Evolutionary conservation across 2,888 invertebrate genomes (phyloP).

Genomic region (Limulus polyphemus): DNA sequence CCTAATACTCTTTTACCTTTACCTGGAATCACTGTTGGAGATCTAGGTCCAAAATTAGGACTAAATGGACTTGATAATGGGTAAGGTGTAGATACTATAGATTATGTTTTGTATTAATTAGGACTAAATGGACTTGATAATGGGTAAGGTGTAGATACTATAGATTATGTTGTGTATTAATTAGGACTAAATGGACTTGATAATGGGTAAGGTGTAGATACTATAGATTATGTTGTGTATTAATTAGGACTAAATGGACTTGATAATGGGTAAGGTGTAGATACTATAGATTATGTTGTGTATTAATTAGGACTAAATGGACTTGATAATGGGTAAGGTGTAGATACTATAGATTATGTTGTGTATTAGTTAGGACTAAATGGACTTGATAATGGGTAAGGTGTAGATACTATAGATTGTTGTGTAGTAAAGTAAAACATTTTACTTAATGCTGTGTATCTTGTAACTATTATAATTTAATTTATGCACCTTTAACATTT

Average conservation of each 20-base stretch:
- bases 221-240: too few species aligned
- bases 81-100: constrained; percentile 39
- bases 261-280: constrained; percentile 65
- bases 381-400: constrained; percentile 83
- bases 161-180: too few species aligned
- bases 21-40: constrained; percentile 73
- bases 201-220: constrained; percentile 56
- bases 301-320: constrained; percentile 82
- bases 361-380: constrained; percentile 78
- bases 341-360: too few species aligned
- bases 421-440: too few species aligned
- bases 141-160: constrained; percentile 47
- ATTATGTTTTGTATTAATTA: too few species aligned
- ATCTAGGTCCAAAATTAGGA: constrained; percentile 83
- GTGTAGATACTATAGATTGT: too few species aligned
- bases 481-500: too few species aligned
- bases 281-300: too few species aligned
- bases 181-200: constrained; percentile 81
- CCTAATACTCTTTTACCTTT: constrained; percentile 54
- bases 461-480: too few species aligned
- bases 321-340: constrained; percentile 72
- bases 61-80: constrained; percentile 90
- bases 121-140: constrained; percentile 87
- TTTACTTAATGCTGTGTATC: too few species aligned
- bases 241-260: constrained; percentile 79